Conservation (phyloP, 2,113 vertebrate genomes). For the Saccopteryx leptura region DNA sequence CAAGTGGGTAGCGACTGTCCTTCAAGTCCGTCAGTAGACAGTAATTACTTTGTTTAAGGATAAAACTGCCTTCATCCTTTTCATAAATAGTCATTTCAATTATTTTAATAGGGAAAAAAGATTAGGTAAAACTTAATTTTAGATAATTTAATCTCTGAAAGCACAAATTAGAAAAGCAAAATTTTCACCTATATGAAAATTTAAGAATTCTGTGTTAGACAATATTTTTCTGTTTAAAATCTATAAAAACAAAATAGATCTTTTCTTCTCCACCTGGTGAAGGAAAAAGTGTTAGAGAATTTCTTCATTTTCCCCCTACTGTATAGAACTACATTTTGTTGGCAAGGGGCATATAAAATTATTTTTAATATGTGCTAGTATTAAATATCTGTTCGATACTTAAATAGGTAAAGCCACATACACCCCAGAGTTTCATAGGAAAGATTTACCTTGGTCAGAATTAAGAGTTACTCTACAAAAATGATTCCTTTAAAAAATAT, state of each 20-base stretch:
- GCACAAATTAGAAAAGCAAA: not conserved
- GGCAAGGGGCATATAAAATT: slow-evolving; percentile 8
- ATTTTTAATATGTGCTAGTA: slow-evolving; percentile 51
- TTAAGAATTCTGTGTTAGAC: not conserved
- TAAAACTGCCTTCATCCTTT: not conserved
- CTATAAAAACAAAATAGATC: slow-evolving; percentile 9
- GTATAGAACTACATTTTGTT: slow-evolving; percentile 60
- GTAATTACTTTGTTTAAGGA: not conserved
- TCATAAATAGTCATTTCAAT: slow-evolving; percentile 32
- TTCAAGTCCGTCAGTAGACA: not conserved
- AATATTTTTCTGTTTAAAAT: not conserved
- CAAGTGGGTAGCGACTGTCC: not conserved
- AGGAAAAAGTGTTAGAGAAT: not conserved
- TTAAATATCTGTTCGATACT: slow-evolving; percentile 63
- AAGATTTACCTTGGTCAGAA: slow-evolving; percentile 37
- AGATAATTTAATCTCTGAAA: slow-evolving; percentile 33
- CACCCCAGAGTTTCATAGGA: slow-evolving; percentile 57
- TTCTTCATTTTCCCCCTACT: not conserved
- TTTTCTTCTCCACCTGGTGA: not conserved
- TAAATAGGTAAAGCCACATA: slow-evolving; percentile 52
- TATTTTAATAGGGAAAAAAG: slow-evolving; percentile 40
- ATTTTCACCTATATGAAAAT: not conserved
- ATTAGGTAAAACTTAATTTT: not conserved
- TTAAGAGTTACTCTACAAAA: slow-evolving; percentile 52
- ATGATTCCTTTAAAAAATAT: slow-evolving; percentile 54